Evolutionary conservation across 2,797 vertebrate genomes (phyloP).

Genomic region (Monodelphis domestica): DNA sequence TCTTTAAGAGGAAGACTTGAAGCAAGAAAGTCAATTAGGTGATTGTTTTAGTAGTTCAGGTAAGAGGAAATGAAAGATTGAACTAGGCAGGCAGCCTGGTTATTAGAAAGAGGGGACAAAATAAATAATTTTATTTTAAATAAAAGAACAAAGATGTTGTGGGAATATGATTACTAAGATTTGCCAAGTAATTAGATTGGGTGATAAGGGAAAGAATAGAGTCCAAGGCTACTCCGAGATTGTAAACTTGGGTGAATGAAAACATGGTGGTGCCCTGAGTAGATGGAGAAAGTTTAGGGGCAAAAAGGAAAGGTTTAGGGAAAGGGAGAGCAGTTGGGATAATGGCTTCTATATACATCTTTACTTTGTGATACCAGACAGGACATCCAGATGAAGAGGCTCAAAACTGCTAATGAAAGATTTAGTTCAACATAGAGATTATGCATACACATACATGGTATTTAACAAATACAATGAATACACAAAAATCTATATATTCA

Average conservation of each 20-base stretch:
- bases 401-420: background rate
- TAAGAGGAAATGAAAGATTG: slow-evolving; percentile 7
- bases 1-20: background rate
- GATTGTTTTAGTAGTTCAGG: background rate
- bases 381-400: background rate
- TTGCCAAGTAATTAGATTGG: background rate
- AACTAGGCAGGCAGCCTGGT: background rate
- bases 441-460: background rate
- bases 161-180: too few species aligned
- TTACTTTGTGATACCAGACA: background rate
- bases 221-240: background rate
- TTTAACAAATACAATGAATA: too few species aligned
- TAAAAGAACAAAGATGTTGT: too few species aligned
- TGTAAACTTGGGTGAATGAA: background rate
- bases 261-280: background rate
- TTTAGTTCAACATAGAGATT: background rate
- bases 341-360: background rate
- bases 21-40: background rate
- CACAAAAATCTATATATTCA: too few species aligned
- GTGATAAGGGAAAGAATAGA: background rate
- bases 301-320: background rate
- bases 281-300: background rate
- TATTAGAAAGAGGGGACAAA: background rate
- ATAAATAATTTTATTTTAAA: background rate
- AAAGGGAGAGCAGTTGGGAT: background rate